phyloP scores from a whole-genome alignment of 2,113 vertebrate genomes.

The Melanocharis versteri region DNA sequence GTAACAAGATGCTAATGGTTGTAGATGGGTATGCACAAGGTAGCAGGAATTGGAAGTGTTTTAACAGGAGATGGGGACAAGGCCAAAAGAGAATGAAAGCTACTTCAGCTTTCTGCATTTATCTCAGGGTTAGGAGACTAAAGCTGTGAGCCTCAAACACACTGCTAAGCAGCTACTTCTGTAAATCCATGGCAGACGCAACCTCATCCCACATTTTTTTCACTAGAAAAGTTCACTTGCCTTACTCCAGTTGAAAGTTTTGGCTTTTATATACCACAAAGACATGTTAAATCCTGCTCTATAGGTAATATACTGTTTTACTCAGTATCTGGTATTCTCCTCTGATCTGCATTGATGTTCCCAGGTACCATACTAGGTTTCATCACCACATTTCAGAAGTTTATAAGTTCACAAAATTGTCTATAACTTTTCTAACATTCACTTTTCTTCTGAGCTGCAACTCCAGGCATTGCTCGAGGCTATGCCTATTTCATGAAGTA shows the following conservation, averaged over 20 bases:
- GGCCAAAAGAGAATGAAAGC: not conserved
- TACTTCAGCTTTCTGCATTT: not conserved
- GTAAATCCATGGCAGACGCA: not conserved
- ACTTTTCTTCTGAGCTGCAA: not conserved
- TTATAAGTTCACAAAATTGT: not conserved
- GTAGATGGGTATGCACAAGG: not conserved
- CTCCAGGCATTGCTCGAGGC: not conserved
- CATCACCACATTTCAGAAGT: not conserved
- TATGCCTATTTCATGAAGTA: not conserved
- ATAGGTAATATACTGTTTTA: not conserved
- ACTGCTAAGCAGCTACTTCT: rapidly evolving
- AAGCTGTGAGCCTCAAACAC: not conserved
- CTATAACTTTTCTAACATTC: not conserved
- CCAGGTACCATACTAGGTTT: not conserved
- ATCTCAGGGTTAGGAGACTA: not conserved
- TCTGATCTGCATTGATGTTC: not conserved
- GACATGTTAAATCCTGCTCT: not conserved
- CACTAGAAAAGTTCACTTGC: not conserved
- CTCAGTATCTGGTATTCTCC: not conserved
- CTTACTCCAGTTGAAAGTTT: not conserved
- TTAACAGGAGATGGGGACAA: not conserved
- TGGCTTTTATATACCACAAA: not conserved
- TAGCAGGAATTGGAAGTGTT: not conserved
- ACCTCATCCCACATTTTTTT: not conserved
- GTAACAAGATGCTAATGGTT: not conserved